These are phyloP conservation scores for Lasioglossum lativentre DNA, from an alignment of 2,888 invertebrate species.

Conservation along the genomic window DNA sequence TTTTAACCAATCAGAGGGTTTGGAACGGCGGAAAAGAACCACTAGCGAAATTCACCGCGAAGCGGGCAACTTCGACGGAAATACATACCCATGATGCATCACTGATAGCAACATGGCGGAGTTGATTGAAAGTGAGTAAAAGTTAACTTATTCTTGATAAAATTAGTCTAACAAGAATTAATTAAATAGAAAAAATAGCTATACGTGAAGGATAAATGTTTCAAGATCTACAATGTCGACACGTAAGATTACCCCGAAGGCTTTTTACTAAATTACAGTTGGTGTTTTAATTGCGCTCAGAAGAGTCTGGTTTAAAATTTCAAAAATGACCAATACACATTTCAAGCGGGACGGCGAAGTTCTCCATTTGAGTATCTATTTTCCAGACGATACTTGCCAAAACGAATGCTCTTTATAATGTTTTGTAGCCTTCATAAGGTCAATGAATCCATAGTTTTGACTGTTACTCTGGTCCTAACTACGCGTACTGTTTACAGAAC, in stretches of 20 bases:
- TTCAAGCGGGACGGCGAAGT: constrained; percentile 81
- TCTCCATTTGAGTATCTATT: constrained; percentile 61
- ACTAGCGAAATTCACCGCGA: constrained; percentile 61
- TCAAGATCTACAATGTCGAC: constrained; percentile 29
- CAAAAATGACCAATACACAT: constrained; percentile 83
- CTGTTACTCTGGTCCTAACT: constrained; percentile 29
- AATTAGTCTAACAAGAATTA: constrained; percentile 67
- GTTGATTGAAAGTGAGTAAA: constrained; percentile 91
- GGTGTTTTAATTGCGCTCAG: constrained; percentile 73
- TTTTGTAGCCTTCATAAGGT: constrained; percentile 20
- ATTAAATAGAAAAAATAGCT: constrained; percentile 49
- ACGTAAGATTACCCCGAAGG: constrained; percentile 1
- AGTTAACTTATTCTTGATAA: constrained; percentile 83
- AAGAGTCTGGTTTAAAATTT: constrained; percentile 82
- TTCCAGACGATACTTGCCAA: constrained; percentile 28
- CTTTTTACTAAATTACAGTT: constrained; percentile 52
- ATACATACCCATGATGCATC: constrained; percentile 81
- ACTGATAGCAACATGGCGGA: constrained; percentile 91
- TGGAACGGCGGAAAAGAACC: constrained; percentile 61
- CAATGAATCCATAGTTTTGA: constrained; percentile 14
- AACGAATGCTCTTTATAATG: constrained; percentile 15
- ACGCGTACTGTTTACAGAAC: constrained; percentile 65
- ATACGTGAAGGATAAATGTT: constrained; percentile 48
- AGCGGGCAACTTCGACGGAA: constrained; percentile 68
- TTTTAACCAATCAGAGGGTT: constrained; percentile 29